Evolutionary conservation across 2,888 invertebrate genomes (phyloP).

Genomic region (Synergus gifuensis): DNA sequence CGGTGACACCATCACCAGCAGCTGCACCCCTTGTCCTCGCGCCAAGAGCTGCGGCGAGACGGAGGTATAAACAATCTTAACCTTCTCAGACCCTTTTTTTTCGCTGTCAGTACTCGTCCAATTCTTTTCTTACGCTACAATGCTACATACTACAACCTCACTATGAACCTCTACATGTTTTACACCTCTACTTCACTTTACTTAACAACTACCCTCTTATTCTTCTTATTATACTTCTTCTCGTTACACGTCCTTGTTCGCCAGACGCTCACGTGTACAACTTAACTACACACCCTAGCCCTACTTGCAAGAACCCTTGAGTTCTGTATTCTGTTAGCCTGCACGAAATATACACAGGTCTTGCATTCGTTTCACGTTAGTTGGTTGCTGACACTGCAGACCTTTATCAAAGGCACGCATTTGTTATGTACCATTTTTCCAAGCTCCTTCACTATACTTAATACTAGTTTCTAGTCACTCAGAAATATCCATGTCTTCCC

Average conservation of each 20-base stretch:
- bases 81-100: slow-evolving; percentile 54
- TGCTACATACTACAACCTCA: background rate
- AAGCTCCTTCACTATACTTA: background rate
- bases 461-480: slow-evolving; percentile 12
- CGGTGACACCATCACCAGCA: slow-evolving; percentile 81
- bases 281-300: slow-evolving; percentile 32
- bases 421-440: slow-evolving; percentile 16
- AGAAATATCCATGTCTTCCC: background rate
- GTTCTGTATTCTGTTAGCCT: slow-evolving; percentile 34
- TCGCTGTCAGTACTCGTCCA: slow-evolving; percentile 32
- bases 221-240: slow-evolving; percentile 42
- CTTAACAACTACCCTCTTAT: slow-evolving; percentile 31
- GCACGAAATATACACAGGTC: slow-evolving; percentile 29
- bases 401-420: slow-evolving; percentile 30
- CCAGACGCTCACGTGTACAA: slow-evolving; percentile 22
- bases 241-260: slow-evolving; percentile 11
- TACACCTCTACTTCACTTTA: slow-evolving; percentile 28
- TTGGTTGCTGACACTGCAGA: slow-evolving; percentile 33
- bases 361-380: slow-evolving; percentile 36
- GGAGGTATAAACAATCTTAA: slow-evolving; percentile 81
- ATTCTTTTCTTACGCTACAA: background rate
- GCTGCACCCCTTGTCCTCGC: slow-evolving; percentile 85
- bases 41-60: slow-evolving; percentile 85
- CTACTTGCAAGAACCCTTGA: slow-evolving; percentile 26
- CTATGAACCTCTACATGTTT: slow-evolving; percentile 16